Evolutionary conservation across 2,888 invertebrate species (phyloP).

Genomic region (Carcina quercana): DNA sequence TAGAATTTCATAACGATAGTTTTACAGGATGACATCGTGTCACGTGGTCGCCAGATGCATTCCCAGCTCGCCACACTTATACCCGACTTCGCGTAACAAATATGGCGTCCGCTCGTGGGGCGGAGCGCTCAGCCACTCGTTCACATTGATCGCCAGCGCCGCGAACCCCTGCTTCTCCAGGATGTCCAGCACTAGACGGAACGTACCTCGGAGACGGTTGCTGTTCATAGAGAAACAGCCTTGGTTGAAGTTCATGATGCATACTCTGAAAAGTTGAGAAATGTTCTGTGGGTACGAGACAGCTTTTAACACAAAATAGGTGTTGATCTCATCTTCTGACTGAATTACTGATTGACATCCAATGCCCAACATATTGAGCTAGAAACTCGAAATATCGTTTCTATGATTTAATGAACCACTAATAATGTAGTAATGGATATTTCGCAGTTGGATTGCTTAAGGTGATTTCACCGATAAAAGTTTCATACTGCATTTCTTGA

Average conservation of each 20-base stretch:
- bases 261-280: constrained; percentile 73
- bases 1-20: constrained; percentile 13
- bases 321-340: too few relatives aligned
- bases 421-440: too few relatives aligned
- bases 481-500: too few relatives aligned
- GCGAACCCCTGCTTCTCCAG: constrained; percentile 73
- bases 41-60: constrained; percentile 46
- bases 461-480: too few relatives aligned
- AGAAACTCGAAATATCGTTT: too few relatives aligned
- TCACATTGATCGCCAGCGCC: constrained; percentile 69
- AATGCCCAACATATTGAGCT: too few relatives aligned
- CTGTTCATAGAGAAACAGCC: constrained; percentile 76
- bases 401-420: too few relatives aligned
- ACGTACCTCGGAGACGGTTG: constrained; percentile 66
- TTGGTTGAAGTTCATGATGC: constrained; percentile 67
- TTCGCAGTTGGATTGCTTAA: too few relatives aligned
- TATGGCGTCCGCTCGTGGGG: constrained; percentile 77
- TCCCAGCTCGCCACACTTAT: constrained; percentile 65
- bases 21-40: constrained; percentile 13
- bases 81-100: constrained; percentile 70
- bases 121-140: constrained; percentile 68
- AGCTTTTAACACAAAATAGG: too few relatives aligned
- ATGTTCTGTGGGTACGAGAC: too few relatives aligned
- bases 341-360: too few relatives aligned
- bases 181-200: constrained; percentile 66